A percentile compares a stretch with the other conserved stretches of the same genome.
These are phyloP conservation scores for Ciconia nigra DNA, from an alignment of 2,797 vertebrate species.

Conservation along the genomic window DNA sequence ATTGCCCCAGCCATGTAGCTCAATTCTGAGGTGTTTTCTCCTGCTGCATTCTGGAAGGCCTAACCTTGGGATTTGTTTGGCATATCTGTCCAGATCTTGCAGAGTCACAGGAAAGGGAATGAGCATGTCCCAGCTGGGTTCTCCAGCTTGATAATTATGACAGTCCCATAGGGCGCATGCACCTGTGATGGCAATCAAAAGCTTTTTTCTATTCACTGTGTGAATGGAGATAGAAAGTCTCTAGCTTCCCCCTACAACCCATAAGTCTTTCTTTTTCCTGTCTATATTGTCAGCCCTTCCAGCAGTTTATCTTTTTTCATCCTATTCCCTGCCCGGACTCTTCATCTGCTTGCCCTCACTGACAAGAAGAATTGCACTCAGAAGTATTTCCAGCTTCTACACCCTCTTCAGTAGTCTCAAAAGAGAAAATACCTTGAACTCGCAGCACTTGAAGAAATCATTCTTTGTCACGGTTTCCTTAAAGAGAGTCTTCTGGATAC, in stretches of 20 bases:
- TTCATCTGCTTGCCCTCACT: neutral
- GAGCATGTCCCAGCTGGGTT: neutral
- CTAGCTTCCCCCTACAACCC: neutral
- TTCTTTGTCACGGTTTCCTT: neutral
- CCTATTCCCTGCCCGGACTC: neutral
- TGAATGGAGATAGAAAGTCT: neutral
- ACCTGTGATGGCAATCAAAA: neutral
- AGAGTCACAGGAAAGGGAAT: neutral
- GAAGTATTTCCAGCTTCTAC: neutral
- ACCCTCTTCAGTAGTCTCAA: neutral
- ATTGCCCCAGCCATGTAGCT: neutral
- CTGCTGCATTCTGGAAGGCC: neutral
- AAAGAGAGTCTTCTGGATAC: constrained; percentile 31
- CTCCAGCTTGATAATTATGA: neutral
- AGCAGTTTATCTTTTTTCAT: neutral
- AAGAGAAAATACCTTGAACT: constrained; percentile 61
- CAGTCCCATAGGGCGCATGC: neutral
- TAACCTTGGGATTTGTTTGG: neutral
- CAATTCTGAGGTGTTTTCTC: neutral
- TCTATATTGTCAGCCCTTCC: neutral
- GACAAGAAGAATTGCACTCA: neutral
- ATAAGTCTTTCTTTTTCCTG: neutral
- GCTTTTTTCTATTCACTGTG: neutral
- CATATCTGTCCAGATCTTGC: neutral
- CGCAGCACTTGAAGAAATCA: constrained; percentile 55